phyloP scores from a whole-genome alignment of 2,113 vertebrate species.

The Triplophysa siluroides region DNA sequence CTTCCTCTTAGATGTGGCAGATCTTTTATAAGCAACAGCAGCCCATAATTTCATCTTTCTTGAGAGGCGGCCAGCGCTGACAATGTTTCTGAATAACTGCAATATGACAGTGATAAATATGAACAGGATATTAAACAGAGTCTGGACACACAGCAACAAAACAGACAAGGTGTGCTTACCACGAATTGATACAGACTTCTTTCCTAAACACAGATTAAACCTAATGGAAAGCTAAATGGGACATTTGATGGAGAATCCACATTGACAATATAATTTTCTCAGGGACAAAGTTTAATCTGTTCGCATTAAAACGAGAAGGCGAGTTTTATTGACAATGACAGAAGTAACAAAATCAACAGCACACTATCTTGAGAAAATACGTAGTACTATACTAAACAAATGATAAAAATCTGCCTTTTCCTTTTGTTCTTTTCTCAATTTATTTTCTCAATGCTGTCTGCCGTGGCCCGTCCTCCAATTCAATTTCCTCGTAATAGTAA shows the following conservation, averaged over 20 bases:
- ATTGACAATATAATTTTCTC: constrained; percentile 32
- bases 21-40: constrained; percentile 12
- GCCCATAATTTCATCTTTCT: constrained; percentile 16
- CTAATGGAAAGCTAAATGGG: constrained; percentile 30
- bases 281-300: constrained; percentile 28
- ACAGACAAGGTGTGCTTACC: constrained; percentile 15
- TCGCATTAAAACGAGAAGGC: neutral
- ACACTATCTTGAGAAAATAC: neutral
- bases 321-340: constrained; percentile 9
- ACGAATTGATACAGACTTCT: neutral
- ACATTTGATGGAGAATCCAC: constrained; percentile 32
- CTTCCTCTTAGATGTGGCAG: constrained; percentile 3
- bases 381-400: neutral
- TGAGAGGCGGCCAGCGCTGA: neutral
- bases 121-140: constrained; percentile 27
- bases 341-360: constrained; percentile 15
- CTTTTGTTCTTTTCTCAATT: neutral
- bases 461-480: constrained; percentile 51
- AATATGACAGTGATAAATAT: constrained; percentile 34
- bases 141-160: neutral
- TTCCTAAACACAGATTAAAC: constrained; percentile 29
- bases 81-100: constrained; percentile 1
- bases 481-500: constrained; percentile 52
- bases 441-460: constrained; percentile 6
- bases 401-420: neutral